These are phyloP conservation scores for Drosophila nr. perissopoda DNA, from an alignment of 2,888 invertebrate species.

Conservation along the genomic window DNA sequence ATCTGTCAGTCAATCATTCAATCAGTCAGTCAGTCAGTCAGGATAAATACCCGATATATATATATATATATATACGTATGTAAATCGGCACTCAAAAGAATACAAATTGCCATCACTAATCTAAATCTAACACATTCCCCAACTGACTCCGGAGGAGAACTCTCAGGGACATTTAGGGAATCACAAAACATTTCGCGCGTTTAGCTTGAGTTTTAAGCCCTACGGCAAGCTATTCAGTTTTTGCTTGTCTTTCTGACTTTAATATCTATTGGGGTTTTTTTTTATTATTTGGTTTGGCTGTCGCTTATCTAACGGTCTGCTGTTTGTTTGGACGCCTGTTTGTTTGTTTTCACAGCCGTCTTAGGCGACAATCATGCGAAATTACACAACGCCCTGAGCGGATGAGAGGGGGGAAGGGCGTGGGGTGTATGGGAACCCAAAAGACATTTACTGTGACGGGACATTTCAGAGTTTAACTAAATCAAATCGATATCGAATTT, in stretches of 20 bases:
- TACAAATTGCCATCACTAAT: not conserved
- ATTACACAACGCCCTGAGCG: slow-evolving; percentile 55
- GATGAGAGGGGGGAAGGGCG: fast-evolving
- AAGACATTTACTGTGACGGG: slow-evolving; percentile 22
- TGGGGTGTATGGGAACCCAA: not conserved
- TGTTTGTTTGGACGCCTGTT: slow-evolving; percentile 57
- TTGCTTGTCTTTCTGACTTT: slow-evolving; percentile 23
- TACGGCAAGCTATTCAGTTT: slow-evolving; percentile 14
- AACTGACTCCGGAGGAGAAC: not conserved
- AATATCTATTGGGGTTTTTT: slow-evolving; percentile 1
- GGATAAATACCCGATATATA: not conserved
- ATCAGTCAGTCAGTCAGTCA: not conserved
- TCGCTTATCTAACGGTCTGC: slow-evolving; percentile 57
- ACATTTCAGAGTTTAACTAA: slow-evolving; percentile 75
- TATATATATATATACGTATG: not conserved
- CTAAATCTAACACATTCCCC: too few species aligned
- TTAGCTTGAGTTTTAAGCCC: slow-evolving; percentile 10
- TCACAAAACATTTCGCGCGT: slow-evolving; percentile 4
- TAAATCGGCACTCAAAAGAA: not conserved
- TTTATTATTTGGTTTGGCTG: slow-evolving; percentile 29
- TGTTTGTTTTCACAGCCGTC: slow-evolving; percentile 71
- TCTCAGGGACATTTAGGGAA: not conserved
- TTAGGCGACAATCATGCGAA: slow-evolving; percentile 75
- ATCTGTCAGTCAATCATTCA: not conserved
- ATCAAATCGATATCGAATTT: slow-evolving; percentile 80